These are phyloP conservation scores for Syrrhaptes paradoxus DNA, from an alignment of 2,113 vertebrate genomes.

Conservation along the genomic window DNA sequence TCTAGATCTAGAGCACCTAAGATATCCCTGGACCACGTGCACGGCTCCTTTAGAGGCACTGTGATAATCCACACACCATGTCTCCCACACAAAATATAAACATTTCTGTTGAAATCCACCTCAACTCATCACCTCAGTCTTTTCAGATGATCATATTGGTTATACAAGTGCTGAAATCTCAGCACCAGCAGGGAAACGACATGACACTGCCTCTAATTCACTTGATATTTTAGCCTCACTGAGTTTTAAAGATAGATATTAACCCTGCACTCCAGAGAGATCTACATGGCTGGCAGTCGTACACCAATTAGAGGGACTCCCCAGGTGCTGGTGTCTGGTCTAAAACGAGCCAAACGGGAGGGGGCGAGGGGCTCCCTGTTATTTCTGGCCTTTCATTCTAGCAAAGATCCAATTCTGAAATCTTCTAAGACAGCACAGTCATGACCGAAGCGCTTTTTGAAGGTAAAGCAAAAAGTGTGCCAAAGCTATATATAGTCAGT, in stretches of 20 bases:
- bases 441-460: background rate
- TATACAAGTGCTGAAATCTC: background rate
- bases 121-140: background rate
- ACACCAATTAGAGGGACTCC: background rate
- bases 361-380: background rate
- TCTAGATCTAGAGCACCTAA: background rate
- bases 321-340: background rate
- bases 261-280: background rate
- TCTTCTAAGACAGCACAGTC: background rate
- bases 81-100: background rate
- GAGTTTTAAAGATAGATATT: background rate
- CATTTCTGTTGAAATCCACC: background rate
- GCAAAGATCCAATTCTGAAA: background rate
- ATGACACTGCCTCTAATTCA: background rate
- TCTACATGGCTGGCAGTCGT: background rate
- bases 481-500: background rate
- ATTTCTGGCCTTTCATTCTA: background rate
- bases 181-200: background rate
- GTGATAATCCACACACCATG: background rate
- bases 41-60: background rate
- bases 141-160: background rate
- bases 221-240: background rate
- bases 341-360: background rate
- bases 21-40: background rate
- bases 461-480: conserved; percentile 33